Evolutionary conservation across 2,113 vertebrate species (phyloP), one percentile per base, ranked within the genome.

Genomic region (Tupaia tana): DNA sequence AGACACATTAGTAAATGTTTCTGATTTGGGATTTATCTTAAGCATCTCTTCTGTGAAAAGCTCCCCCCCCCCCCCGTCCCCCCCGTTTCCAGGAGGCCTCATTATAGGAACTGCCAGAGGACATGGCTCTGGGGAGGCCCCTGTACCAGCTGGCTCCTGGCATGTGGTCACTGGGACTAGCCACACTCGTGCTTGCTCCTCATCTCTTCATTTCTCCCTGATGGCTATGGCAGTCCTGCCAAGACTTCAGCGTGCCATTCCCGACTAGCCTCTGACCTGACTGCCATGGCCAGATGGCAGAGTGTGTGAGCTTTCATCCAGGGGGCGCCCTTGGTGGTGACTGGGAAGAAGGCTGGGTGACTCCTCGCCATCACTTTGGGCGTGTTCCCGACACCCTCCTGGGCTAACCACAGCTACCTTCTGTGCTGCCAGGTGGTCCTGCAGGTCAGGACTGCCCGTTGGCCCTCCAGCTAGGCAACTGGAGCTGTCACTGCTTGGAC

Each of bases 21-120:
- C 31, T 94, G 27, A 43, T 84, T 91, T 93, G 52, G 61, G 89
- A 67, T 90, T 85, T 79, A 54, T 63, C 82, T 66, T 82, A 84
- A 84, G 67, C 34, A n/a, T 64, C 56, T 96, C 58, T 19, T 73
- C 86, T 66, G 7, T 43, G 64, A 71, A 82, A 78, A 78, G 64
- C 54, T 56, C 10, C 59, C 59, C 34, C 20, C 11, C 22, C 24
- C 56, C 29, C 6, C 63, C 56, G n/a, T 56, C 10, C 59, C 59
- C 61, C 52, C 64, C 18, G 1, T 88, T 92, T 86, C 61, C 25
- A 18, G 61, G 29, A 95, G 56, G 34, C 70, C 25, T 80, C 25
- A 6, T 71, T 80, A 64, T 64, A 63, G 29, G 52, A 79, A 69
- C 9, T 29, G 16, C 59, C 79, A 66, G 64, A 94, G 67, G 56